Base-by-base conservation (phyloP, 2,888 invertebrate genomes). In the Liodrosophila aerea region DNA sequence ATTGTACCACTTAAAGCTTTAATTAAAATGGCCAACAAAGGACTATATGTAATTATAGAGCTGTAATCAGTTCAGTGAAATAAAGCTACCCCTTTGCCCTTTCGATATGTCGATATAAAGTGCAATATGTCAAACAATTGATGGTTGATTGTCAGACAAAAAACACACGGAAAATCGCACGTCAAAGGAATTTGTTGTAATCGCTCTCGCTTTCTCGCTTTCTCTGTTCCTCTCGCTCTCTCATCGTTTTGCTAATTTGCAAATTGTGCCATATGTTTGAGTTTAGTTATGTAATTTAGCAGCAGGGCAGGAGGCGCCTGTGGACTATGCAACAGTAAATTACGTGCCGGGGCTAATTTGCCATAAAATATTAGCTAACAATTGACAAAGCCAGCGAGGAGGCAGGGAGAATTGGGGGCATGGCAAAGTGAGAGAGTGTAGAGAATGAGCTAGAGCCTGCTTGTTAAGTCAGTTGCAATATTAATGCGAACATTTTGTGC, bases 381-480 rank as follows among this genome's bases (percentile, higher is more conserved):
- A 44, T 18, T 30, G 18, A 33, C 16, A 44, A 37, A 47, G 30
- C 49, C 16, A 3, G 16, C 31, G 27, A 13, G 13, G 9, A 27
- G 1, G 9, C 13, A 15, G 15, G 11, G 9, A 7, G 47, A 22
- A 22, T 2, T 5, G 40, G 5, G 12, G 44, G 31, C 9, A 9
- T 8, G 13, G 22, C 13, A 30, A 11, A 2, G 13, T 15, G 1
- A 27, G 36, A 43, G 34, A 15, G 16, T 29, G 29, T 8, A 36
- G 36, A 36, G 13, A 36, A 15, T 8, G 12, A 51, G 64, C 2
- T 2, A 22, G 22, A 22, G 22, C 22, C n/a, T n/a, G 22, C 22
- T n/a, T n/a, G n/a, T n/a, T n/a, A n/a, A n/a, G n/a, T n/a, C 64
- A 60, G 46, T 67, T 77, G 71, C 70, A 76, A 77, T 76, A 77